These are phyloP conservation scores for Poecilia gillii DNA, from an alignment of 2,797 vertebrate species.

Conservation along the genomic window DNA sequence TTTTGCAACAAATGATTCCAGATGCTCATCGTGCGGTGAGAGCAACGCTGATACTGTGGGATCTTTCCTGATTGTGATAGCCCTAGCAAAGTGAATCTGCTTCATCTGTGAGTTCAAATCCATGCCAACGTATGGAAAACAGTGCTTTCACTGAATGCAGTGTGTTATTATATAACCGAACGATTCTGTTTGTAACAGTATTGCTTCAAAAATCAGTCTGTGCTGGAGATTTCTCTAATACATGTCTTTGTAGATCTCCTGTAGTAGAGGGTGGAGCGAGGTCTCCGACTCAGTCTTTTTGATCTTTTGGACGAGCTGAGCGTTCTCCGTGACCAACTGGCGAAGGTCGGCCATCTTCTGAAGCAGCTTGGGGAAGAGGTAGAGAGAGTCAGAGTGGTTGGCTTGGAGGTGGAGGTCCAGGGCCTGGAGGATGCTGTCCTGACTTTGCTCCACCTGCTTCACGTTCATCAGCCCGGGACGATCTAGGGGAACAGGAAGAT, in stretches of 20 bases:
- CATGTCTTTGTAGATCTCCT: constrained; percentile 99
- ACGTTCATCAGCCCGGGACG: constrained; percentile 96
- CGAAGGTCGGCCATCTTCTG: constrained; percentile 99
- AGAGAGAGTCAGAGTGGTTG: constrained; percentile 93
- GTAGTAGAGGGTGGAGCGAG: constrained; percentile 94
- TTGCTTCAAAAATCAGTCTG: constrained; percentile 67
- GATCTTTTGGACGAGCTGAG: constrained; percentile 96
- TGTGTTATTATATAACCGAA: constrained; percentile 57
- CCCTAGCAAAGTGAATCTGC: constrained; percentile 57
- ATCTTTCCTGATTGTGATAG: constrained; percentile 63
- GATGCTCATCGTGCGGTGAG: constrained; percentile 61
- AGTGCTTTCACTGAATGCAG: constrained; percentile 74
- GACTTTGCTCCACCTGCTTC: constrained; percentile 96
- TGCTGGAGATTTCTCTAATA: constrained; percentile 81
- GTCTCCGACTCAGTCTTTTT: constrained; percentile 98
- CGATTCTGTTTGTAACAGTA: constrained; percentile 74
- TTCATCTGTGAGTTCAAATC: constrained; percentile 52
- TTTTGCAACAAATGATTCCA: constrained; percentile 74
- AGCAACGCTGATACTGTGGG: constrained; percentile 61
- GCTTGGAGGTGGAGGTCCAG: constrained; percentile 93
- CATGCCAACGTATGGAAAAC: constrained; percentile 62
- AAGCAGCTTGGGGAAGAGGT: constrained; percentile 98
- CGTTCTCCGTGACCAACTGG: constrained; percentile 96
- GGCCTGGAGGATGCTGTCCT: constrained; percentile 94
- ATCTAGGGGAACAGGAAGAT: constrained; percentile 77